A percentile compares a stretch with the other conserved stretches of the same genome.
These are phyloP conservation scores for Eubasilissa splendida DNA, from an alignment of 2,888 invertebrate genomes.

Conservation along the genomic window DNA sequence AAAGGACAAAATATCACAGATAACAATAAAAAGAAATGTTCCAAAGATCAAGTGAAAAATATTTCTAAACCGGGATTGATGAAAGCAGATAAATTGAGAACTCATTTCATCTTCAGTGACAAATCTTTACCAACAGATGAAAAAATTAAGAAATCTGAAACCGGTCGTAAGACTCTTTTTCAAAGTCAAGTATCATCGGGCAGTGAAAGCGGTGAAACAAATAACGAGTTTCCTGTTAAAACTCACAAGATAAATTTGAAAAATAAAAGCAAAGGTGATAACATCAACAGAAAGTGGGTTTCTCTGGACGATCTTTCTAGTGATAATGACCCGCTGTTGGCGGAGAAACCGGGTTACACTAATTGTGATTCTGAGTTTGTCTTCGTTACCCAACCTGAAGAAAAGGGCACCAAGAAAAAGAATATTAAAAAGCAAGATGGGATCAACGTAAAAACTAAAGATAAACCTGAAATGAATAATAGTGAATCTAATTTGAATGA, in stretches of 20 bases:
- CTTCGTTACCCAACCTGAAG: constrained; percentile 67
- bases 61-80: constrained; percentile 51
- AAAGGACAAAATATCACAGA: constrained; percentile 70
- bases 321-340: constrained; percentile 60
- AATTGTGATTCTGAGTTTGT: constrained; percentile 66
- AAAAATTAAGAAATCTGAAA: constrained; percentile 46
- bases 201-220: constrained; percentile 70
- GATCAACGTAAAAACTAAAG: constrained; percentile 62
- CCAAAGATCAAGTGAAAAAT: constrained; percentile 56
- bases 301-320: constrained; percentile 73
- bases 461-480: constrained; percentile 67
- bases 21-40: constrained; percentile 65
- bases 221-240: constrained; percentile 62
- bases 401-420: constrained; percentile 67
- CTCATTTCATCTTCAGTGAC: constrained; percentile 17
- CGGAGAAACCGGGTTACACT: constrained; percentile 59
- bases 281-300: constrained; percentile 74
- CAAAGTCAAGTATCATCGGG: constrained; percentile 65
- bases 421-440: constrained; percentile 65
- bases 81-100: constrained; percentile 49
- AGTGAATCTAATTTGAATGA: constrained; percentile 63
- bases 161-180: constrained; percentile 44
- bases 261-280: constrained; percentile 68
- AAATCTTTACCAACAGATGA: constrained; percentile 45
- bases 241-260: constrained; percentile 66